Base-by-base conservation (phyloP, 2,888 invertebrate genomes). In the Andrena chrysosceles region DNA sequence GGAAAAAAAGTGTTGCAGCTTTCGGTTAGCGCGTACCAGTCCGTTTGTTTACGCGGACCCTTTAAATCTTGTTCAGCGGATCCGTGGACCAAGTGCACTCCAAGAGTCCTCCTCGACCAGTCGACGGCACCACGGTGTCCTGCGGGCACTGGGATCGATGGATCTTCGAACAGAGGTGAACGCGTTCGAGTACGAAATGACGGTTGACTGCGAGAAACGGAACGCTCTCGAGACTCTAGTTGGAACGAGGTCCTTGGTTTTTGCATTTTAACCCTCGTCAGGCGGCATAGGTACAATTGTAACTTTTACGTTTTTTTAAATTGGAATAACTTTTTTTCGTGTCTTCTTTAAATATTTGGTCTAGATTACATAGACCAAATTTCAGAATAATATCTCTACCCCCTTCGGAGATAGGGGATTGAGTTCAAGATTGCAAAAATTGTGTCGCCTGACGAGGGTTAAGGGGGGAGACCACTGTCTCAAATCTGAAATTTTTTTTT, bases 1-100 rank as follows among this genome's bases (percentile, higher is more conserved):
- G 20, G 71, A 84, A 87, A 89, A 91, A 87, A 90, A 89, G 84
- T 89, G 90, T 92, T 89, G 89, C 91, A 91, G 90, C 90, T 92
- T 91, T 91, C 88, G 84, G 52, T 73, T 77, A 82, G 67, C 81
- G 81, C 84, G 76, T 42, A 42, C 62, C 42, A 64, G 73, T 63
- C 77, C 81, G 84, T 88, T 88, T 89, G 88, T 89, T 83, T 88
- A 88, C 77, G 73, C 77, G 78, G 29, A 68, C 85, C 83, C 86
- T 88, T 88, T 88, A 83, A 88, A 86, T 62, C 78, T 73, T 75
- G 81, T 33, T 82, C 77, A 62, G 62, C 64, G 69, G 67, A 70
- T 74, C 78, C 63, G 76, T 63, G 74, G 23, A 75, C 72, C 59
- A 67, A 78, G 85, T 77, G 74, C 68, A 52, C 80, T 66, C 67